Evolutionary conservation across 1,140 invertebrate genomes (phyloP), one percentile per base, ranked within the genome.

Genomic region (Brachionus asplanchnoidis): DNA sequence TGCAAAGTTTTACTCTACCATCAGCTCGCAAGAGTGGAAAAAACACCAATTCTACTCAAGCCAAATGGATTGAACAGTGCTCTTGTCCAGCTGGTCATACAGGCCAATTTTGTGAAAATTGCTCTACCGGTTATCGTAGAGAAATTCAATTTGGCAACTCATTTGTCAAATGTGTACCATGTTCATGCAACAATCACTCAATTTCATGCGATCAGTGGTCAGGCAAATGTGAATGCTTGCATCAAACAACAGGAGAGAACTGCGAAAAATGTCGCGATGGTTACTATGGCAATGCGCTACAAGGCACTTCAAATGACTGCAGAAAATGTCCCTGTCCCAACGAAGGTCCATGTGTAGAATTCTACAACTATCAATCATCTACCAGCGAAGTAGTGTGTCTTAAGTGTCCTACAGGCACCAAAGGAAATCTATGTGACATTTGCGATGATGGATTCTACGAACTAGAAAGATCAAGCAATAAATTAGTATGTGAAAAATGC

Each of bases 61-160:
- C 95, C 0, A 92, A 93, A 75, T 98, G 96, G 96, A 93, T 99
- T 6, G 97, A 99, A 89, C 93, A 93, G 86, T 99, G 97, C 88
- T 93, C 93, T 7, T 99, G 97, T 90, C 95, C 95, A 0, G 92
- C 93, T 84, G 95, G 95, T 0, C 98, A 98, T 87, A 89, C 92
- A 50, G 93, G 97, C 0, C 96, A 98, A 89, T 97, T 95, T 89
- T 99, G 97, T 88, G 97, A 99, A 90, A 96, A 95, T 0, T 99
- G 97, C 88, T 94, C 94, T 0, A 94, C 95, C 0, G 96, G 96
- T 0, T 99, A 93, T 87, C 93, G 95, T 50, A 95, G 98, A 86
- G 94, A 95, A 86, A 94, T 95, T 0, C 92, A 95, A 0, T 93
- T 94, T 85, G 95, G 95, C 8, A 96, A 96, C 11, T 94, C 95